Percentiles rank a stretch among this genome's conserved stretches.
Evolutionary conservation across 1,140 invertebrate species (phyloP).

Genomic region (Heliconius melpomene): DNA sequence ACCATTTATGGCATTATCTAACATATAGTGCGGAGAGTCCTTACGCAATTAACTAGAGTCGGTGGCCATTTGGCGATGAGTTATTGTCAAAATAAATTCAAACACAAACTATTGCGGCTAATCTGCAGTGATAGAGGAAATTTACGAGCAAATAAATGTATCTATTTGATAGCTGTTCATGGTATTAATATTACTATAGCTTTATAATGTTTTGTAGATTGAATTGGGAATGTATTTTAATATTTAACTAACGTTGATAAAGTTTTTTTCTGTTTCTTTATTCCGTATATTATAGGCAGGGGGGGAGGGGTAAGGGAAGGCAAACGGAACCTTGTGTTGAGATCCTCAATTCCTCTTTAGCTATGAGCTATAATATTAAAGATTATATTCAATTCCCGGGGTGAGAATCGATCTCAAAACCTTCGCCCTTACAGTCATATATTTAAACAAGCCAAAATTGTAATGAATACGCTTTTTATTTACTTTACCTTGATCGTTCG

Average conservation of each 20-base stretch:
- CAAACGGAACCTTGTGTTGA: too few relatives aligned
- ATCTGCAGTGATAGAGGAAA: slow-evolving; percentile 20
- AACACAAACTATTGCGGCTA: slow-evolving; percentile 25
- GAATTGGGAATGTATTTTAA: neutral
- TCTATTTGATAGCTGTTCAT: slow-evolving; percentile 16
- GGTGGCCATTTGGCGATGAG: slow-evolving; percentile 21
- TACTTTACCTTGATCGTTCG: neutral
- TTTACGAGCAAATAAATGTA: slow-evolving; percentile 27
- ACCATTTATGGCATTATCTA: neutral
- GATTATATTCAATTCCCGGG: too few relatives aligned
- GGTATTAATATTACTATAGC: neutral
- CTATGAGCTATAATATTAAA: too few relatives aligned
- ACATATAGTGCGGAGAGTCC: slow-evolving; percentile 2
- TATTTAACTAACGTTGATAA: too few relatives aligned
- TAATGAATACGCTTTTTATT: too few relatives aligned
- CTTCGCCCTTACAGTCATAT: too few relatives aligned
- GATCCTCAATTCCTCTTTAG: too few relatives aligned
- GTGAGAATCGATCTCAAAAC: too few relatives aligned
- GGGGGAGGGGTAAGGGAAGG: too few relatives aligned
- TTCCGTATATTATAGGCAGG: too few relatives aligned
- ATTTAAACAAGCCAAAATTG: too few relatives aligned
- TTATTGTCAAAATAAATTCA: slow-evolving; percentile 28
- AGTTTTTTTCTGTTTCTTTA: too few relatives aligned
- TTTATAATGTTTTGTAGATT: neutral
- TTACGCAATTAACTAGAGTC: slow-evolving; percentile 25